Base-by-base conservation (phyloP, 2,113 vertebrate species). In the Agapornis roseicollis region DNA sequence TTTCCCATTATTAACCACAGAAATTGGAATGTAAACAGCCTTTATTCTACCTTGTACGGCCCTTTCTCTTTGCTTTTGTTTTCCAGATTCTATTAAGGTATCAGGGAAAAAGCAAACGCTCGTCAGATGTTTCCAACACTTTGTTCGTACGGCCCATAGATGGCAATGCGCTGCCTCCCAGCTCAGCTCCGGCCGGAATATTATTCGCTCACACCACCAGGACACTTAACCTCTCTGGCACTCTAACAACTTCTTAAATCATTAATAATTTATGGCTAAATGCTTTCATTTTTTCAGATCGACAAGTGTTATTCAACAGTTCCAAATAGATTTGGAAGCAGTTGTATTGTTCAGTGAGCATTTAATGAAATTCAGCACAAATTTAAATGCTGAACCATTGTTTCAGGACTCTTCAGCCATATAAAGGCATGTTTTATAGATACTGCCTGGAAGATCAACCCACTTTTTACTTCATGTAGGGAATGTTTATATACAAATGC, bases 371-470 rank as follows among this genome's bases (percentile, higher is more conserved):
- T 63, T 70, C 61, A 64, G 80, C 44, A 4, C 49, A 42, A 80
- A 80, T 42, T 42, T 35, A 64, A 86, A 24, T 81, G 92, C 96
- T 87, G 94, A 93, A 86, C 93, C 96, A 94, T 28, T 86, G 88
- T 88, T 93, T 88, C 37, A 5, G 80, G 65, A 29, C 39, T 9
- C n/a, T 86, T 77, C 88, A 12, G 90, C 95, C 94, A 96, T 96
- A 97, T 96, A 96, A 97, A 97, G 93, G 73, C 94, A 96, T 96
- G 94, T 96, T 96, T 96, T 70, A 93, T 84, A 92, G 88, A 94
- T 88, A 78, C 49, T 25, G 68, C 85, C 33, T 5, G 25, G 35
- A 86, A 81, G 85, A 93, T 63, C 85, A 88, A 86, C 93, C 91
- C 90, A 64, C 77, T 92, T 97, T 88, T 90, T 89, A 76, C 92